Base-by-base conservation (phyloP, 2,797 vertebrate species). In the Galago senegalensis region DNA sequence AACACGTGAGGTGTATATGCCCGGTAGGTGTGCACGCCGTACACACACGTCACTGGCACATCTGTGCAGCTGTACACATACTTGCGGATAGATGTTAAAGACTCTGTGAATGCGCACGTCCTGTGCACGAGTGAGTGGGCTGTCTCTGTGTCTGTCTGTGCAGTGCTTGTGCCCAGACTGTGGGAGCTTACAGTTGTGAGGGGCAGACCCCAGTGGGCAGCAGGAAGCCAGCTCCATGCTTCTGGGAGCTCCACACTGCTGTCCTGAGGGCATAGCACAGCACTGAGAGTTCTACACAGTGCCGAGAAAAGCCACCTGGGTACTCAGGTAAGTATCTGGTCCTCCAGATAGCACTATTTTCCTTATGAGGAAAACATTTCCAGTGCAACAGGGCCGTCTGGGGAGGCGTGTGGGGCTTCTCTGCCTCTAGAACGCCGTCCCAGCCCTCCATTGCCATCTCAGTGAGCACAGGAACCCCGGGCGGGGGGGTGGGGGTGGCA, bases 251-350 rank as follows among this genome's bases (percentile, higher is more conserved):
- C 8, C 0, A 21, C 2, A 9, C 20, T 34, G 18, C 58, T 23
- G 43, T 43, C 25, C 23, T 13, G 14, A 43, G 11, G 27, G 46
- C 20, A 25, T 4, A 9, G 8, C 14, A 29, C 3, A 69, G 63
- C 0, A 0, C 29, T 0, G 2, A 46, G 23, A 34, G 58, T 12
- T 89, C 43, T 14, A 8, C 53, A 25, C 31, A 31, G 40, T 29
- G 21, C 20, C 0, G 0, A 89, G 89, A 34, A 46, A 84, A 46
- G 80, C 0, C 25, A 10, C 3, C 31, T 9, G 79, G 83, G 13
- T 21, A 5, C 37, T 27, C 14, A 10, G 76, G 46, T 1, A 29
- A 37, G 49, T 0, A n/a, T 46, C 73, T 21, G 27, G 29, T 43
- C 40, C 40, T 43, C 40, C 40, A 43, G 40, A 13, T 37, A 12